Evolutionary conservation across 2,113 vertebrate species (phyloP).

Genomic region (Hyperoodon ampullatus): DNA sequence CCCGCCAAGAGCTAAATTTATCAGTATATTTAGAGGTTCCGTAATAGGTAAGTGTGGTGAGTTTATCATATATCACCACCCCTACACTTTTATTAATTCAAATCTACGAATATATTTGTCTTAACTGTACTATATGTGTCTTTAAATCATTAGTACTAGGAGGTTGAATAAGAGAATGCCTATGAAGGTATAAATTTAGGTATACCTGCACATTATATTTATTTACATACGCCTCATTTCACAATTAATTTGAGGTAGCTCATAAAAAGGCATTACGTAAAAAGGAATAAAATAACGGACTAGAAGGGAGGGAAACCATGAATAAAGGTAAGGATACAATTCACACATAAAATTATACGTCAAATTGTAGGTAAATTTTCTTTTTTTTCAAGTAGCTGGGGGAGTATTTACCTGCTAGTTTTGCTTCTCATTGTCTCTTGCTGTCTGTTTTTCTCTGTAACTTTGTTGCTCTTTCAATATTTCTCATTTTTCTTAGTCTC

Average conservation of each 20-base stretch:
- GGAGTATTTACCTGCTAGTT: background rate
- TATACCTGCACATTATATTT: background rate
- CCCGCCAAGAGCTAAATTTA: conserved; percentile 49
- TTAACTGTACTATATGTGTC: background rate
- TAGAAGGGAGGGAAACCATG: background rate
- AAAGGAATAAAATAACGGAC: background rate
- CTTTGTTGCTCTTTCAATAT: background rate
- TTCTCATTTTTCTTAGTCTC: background rate
- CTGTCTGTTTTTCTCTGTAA: background rate
- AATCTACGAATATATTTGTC: conserved; percentile 46
- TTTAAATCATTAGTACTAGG: conserved; percentile 60
- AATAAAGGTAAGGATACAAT: background rate
- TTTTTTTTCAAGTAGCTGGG: background rate
- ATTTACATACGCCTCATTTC: background rate
- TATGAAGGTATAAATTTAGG: conserved; percentile 52
- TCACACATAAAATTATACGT: background rate
- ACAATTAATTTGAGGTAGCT: background rate
- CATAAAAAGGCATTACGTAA: background rate
- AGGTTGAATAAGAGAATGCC: background rate
- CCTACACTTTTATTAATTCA: conserved; percentile 57
- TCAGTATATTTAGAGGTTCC: conserved; percentile 42
- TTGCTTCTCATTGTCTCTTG: background rate
- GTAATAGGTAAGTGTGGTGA: conserved; percentile 49
- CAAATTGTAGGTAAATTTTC: background rate
- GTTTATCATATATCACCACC: conserved; percentile 61